Evolutionary conservation across 2,797 vertebrate species (phyloP), one percentile per base, ranked within the genome.

Genomic region (Peromyscus aztecus): DNA sequence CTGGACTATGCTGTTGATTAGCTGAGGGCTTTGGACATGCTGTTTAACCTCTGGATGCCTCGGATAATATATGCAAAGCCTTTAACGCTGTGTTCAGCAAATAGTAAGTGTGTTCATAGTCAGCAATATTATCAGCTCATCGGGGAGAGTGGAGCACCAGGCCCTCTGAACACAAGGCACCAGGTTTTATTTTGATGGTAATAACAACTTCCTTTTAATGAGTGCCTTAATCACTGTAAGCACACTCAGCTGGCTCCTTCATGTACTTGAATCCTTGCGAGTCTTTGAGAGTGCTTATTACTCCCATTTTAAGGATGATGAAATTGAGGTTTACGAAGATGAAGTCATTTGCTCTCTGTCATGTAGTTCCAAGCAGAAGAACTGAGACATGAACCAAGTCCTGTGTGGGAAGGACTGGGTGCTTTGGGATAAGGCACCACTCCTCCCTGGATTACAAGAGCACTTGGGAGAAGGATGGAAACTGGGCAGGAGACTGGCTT

Each of bases 161-260:
- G 82, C 69, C 87, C 80, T 52, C 65, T 4, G 73, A 85, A 73
- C 63, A 59, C 76, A 46, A 85, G 67, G 67, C 24, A 34, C 69
- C 49, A 75, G 61, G 77, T 93, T 92, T 88, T 85, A 94, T 67
- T 65, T 59, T n/a, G 46, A 89, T 16, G n/a, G 96, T 67, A 81
- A 87, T 89, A 89, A 86, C 17, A 67, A 80, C 89, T 82, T 57
- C 43, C 40, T 85, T 91, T 61, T 85, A 85, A 94, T 55, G 89
- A 94, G 40, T 52, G 21, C 67, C 69, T 95, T 43, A 49, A 90
- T 86, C 92, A 61, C 55, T 8, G 4, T 52, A 84, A 86, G 63
- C 95, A 85, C 49, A 59, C 52, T 92, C 73, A 2, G 21, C 73
- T 21, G 82, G 29, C 49, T 77, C 87, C 67, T 95, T 94, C 69